These are phyloP conservation scores for Mizuhopecten yessoensis DNA, from an alignment of 1,140 invertebrate species.

Conservation along the genomic window DNA sequence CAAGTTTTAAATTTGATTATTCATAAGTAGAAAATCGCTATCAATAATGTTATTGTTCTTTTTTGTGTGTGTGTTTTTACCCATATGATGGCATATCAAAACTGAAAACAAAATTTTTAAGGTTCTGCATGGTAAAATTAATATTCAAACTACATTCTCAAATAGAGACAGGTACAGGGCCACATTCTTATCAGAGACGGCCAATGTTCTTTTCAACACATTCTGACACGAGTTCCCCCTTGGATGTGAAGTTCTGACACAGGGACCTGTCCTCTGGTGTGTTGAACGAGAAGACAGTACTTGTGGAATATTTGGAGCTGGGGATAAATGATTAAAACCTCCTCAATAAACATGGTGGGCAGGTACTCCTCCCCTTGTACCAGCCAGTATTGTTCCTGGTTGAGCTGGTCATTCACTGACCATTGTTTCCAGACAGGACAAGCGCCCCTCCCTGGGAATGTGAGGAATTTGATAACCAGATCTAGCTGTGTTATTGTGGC, in stretches of 20 bases:
- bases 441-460: conserved; percentile 54
- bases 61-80: too few species aligned
- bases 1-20: too few species aligned
- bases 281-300: not conserved
- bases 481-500: conserved; percentile 29
- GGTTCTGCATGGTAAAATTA: too few species aligned
- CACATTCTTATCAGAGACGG: too few species aligned
- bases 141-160: too few species aligned
- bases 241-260: not conserved
- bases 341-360: conserved; percentile 8
- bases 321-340: conserved; percentile 17
- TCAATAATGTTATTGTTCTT: too few species aligned
- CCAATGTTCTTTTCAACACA: too few species aligned
- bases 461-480: conserved; percentile 56
- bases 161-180: too few species aligned
- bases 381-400: conserved; percentile 9
- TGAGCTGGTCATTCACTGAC: not conserved
- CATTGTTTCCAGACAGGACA: conserved; percentile 36
- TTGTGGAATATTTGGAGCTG: conserved; percentile 13
- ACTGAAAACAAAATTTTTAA: too few species aligned
- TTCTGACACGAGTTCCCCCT: too few species aligned
- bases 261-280: not conserved
- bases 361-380: conserved; percentile 35
- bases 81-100: too few species aligned
- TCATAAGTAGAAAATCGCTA: too few species aligned